These are phyloP conservation scores for Danio albolineatus DNA, from an alignment of 2,797 vertebrate species.

Conservation along the genomic window DNA sequence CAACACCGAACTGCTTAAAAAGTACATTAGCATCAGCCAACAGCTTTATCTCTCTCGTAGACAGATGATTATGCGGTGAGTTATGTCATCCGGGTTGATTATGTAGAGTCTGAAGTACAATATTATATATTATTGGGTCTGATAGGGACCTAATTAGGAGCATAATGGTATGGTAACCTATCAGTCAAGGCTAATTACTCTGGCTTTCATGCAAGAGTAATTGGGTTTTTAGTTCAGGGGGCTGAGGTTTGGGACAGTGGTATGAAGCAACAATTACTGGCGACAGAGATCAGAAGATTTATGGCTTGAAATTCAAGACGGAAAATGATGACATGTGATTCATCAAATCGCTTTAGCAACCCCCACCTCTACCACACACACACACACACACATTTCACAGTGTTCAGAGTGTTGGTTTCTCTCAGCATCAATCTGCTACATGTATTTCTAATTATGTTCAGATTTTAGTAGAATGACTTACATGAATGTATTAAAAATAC, in stretches of 20 bases:
- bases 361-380: conserved; percentile 14
- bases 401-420: conserved; percentile 17
- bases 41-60: conserved; percentile 61
- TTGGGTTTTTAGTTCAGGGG: conserved; percentile 68
- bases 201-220: conserved; percentile 70
- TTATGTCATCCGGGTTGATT: conserved; percentile 71
- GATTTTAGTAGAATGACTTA: conserved; percentile 4
- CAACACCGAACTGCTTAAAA: conserved; percentile 29
- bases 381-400: conserved; percentile 15
- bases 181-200: conserved; percentile 79
- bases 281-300: conserved; percentile 55
- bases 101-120: conserved; percentile 71
- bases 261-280: conserved; percentile 47
- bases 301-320: conserved; percentile 48
- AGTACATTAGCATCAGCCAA: conserved; percentile 39
- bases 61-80: conserved; percentile 72
- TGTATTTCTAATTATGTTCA: neutral
- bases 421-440: neutral
- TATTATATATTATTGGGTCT: conserved; percentile 75
- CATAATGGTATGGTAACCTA: conserved; percentile 77
- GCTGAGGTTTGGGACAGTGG: conserved; percentile 52
- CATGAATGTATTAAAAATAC: too few species aligned
- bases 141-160: conserved; percentile 79
- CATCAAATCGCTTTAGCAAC: conserved; percentile 45
- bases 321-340: conserved; percentile 52